These are phyloP conservation scores for Hypomesus transpacificus DNA, from an alignment of 2,113 vertebrate genomes.

Conservation along the genomic window DNA sequence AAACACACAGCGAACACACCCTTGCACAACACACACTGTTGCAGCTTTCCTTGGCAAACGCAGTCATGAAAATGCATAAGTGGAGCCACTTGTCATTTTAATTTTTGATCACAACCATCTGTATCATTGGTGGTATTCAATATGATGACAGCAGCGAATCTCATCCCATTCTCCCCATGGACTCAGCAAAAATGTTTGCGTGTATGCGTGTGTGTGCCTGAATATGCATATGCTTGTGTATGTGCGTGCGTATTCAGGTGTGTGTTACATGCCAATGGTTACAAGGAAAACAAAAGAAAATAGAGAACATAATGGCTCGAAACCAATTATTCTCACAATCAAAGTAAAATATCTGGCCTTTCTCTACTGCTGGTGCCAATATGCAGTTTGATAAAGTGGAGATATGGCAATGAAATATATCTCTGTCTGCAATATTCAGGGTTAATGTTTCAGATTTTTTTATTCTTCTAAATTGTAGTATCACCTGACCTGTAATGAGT, in stretches of 20 bases:
- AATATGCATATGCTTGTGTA: conserved; percentile 14
- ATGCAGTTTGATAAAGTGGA: neutral
- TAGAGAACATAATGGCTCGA: conserved; percentile 50
- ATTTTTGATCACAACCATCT: conserved; percentile 73
- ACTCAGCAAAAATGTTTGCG: conserved; percentile 16
- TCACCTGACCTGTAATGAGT: too few relatives aligned
- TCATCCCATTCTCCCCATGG: conserved; percentile 50
- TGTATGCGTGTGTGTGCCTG: conserved; percentile 13
- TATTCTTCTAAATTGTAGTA: too few relatives aligned
- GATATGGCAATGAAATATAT: too few relatives aligned
- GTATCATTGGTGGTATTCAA: conserved; percentile 57
- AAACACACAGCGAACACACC: conserved; percentile 55
- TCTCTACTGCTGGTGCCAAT: conserved; percentile 1
- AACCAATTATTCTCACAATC: conserved; percentile 51
- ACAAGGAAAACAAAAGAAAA: conserved; percentile 53
- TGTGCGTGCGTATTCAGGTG: neutral
- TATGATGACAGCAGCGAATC: conserved; percentile 64
- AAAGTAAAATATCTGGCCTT: conserved; percentile 50
- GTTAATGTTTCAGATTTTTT: too few relatives aligned
- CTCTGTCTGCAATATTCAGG: too few relatives aligned
- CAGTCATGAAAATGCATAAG: conserved; percentile 49
- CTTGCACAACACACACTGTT: conserved; percentile 58
- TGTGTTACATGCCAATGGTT: conserved; percentile 23
- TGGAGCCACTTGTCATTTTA: conserved; percentile 65
- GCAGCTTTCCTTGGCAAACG: conserved; percentile 57